Evolutionary conservation across 2,113 vertebrate genomes (phyloP).

Genomic region (Trogon melanurus): DNA sequence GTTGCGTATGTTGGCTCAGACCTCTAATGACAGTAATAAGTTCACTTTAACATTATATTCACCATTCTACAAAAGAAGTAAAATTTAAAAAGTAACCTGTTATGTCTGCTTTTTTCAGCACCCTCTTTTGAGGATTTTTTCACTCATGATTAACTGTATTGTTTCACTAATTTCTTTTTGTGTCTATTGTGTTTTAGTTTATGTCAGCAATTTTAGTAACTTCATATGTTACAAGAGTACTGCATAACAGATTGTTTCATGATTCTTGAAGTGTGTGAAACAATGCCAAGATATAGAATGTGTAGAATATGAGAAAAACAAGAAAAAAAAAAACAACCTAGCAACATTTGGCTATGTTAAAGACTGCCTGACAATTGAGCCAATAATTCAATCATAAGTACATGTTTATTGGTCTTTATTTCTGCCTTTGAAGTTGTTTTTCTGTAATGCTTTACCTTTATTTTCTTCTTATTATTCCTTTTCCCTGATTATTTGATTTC

Average conservation of each 20-base stretch:
- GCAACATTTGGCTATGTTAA: neutral
- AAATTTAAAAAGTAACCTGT: neutral
- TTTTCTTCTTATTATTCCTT: neutral
- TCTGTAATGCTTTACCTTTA: neutral
- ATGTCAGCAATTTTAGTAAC: neutral
- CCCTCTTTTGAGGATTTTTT: neutral
- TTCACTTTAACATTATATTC: neutral
- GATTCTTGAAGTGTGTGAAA: neutral
- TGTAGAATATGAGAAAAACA: neutral
- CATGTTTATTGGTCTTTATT: neutral
- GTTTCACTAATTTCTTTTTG: neutral
- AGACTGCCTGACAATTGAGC: neutral
- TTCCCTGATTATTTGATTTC: neutral
- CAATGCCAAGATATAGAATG: neutral
- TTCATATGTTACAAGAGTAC: neutral
- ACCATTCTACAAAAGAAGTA: neutral
- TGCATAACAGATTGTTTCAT: neutral
- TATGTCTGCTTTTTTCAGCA: neutral
- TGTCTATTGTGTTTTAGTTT: neutral
- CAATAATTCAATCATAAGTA: neutral
- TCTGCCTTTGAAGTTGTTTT: neutral
- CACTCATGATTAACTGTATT: neutral
- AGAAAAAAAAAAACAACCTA: neutral
- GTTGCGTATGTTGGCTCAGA: neutral
- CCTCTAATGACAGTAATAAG: neutral